Evolutionary conservation across 2,113 vertebrate genomes (phyloP), one percentile per base, ranked within the genome.

Genomic region (Girardinichthys multiradiatus): DNA sequence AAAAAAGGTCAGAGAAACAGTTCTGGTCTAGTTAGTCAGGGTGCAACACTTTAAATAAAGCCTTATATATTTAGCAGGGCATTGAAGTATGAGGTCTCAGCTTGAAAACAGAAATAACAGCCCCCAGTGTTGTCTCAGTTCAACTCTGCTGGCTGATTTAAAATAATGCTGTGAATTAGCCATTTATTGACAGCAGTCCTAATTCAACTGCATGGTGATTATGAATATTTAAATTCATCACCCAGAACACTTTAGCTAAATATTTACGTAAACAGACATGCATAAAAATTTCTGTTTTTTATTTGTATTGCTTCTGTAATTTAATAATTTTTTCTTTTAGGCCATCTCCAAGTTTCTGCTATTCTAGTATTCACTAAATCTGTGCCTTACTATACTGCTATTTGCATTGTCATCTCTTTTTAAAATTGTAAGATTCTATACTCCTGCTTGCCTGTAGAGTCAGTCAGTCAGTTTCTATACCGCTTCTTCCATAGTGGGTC

Each of bases 1-100:
- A 51, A 51, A 30, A 67, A 28, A 24, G 42, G 29, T 51, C 42
- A 67, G 15, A 29, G 28, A 30, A 17, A 67, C 12, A 19, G 27
- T 31, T 67, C 42, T 67, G 42, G n/a, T 67, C n/a, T 42, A 67
- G 42, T 51, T 2, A 45, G 64, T 48, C 62, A 39, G 33, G 35
- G 62, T 14, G 33, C 62, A 48, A 29, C 27, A 51, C 42, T 48
- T 28, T 30, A 21, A 29, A 31, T 6, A 48, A 12, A 19, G 17
- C 26, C 39, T 31, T 1, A 8, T 64, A 10, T 51, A 67, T 51
- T 48, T 42, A 51, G 64, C 19, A 24, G 10, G 48, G 27, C 28
- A 51, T 48, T 67, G 42, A 45, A 51, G 27, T 42, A 17, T 24
- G 21, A 12, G 13, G 28, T 31, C 28, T 28, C 27, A 21, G 9